Conservation (phyloP, 2,113 vertebrate genomes). For the Notiomystis cincta region DNA sequence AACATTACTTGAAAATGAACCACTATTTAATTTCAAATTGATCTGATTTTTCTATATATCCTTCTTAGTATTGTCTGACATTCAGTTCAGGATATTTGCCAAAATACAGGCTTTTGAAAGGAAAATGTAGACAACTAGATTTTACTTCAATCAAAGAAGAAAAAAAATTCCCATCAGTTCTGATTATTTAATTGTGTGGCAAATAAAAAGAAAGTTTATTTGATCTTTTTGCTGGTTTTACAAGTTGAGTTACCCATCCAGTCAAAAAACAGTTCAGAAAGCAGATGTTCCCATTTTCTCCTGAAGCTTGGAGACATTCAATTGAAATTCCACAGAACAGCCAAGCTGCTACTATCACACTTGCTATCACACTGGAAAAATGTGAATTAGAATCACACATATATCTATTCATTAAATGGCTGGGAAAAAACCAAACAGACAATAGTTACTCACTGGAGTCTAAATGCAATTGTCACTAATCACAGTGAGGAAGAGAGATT, state of each 20-base stretch:
- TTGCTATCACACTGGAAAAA: slow-evolving; percentile 20
- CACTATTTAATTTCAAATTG: background rate
- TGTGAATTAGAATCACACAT: slow-evolving; percentile 16
- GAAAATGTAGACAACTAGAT: background rate
- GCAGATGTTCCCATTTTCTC: slow-evolving; percentile 20
- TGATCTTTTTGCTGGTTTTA: slow-evolving; percentile 6
- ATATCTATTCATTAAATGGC: slow-evolving; percentile 20
- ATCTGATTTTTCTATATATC: background rate
- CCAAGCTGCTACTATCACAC: background rate
- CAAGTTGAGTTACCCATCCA: background rate
- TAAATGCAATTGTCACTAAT: slow-evolving; percentile 15
- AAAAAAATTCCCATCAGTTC: background rate
- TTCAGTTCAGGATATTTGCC: background rate
- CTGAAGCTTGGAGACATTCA: background rate
- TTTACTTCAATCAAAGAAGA: background rate
- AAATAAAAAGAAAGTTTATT: background rate
- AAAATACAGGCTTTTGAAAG: background rate
- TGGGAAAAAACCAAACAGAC: slow-evolving; percentile 19
- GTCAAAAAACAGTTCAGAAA: background rate
- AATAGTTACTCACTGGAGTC: background rate
- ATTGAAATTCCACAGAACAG: slow-evolving; percentile 12
- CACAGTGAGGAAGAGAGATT: slow-evolving; percentile 1
- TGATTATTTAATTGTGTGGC: background rate
- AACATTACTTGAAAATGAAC: background rate
- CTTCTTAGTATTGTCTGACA: background rate